Base-by-base conservation (phyloP, 2,797 vertebrate species). In the Loriculus beryllinus region DNA sequence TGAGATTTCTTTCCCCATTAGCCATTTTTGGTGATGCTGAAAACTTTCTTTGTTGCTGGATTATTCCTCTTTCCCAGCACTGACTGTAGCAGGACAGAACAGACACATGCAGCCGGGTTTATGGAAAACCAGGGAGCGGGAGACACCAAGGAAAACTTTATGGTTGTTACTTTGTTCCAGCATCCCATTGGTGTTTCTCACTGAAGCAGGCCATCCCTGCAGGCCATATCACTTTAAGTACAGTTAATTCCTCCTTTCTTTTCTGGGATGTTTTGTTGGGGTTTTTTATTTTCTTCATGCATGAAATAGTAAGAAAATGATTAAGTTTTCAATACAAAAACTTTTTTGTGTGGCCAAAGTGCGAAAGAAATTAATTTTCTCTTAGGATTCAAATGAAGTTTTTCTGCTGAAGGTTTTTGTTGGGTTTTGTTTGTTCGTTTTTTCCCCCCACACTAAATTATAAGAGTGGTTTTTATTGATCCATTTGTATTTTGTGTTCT, bases 81-180 rank as follows among this genome's bases (percentile, higher is more conserved):
- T 40, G 56, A 40, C 28, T 56, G 2, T 47, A 76, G 26, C 12
- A 51, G 57, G 33, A 42, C 56, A 64, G 80, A 84, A 3, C 56
- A 79, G 83, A 85, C 25, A 9, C 31, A 16, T 7, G 2, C 18
- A 71, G 23, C 10, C 1, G 0, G 8, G 37, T 43, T 82, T 75
- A 78, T 23, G 80, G 82, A 71, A 64, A 78, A 35, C 21, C 5
- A 14, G 43, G 12, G 17, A 0, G 7, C 0, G 0, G 67, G 60
- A 87, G 39, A 67, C 0, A 4, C 37, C 0, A 2, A 76, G 77
- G 60, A 75, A 84, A 82, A 71, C 28, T 65, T 93, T 90, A 84
- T 89, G 75, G 9, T 82, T 52, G 52, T 49, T 64, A n/a, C 82
- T 95, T 92, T 90, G 84, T 94, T 94, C 60, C 71, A 77, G 9